Conservation (phyloP, 1,140 invertebrate genomes). For the Psilanteris sp. region DNA sequence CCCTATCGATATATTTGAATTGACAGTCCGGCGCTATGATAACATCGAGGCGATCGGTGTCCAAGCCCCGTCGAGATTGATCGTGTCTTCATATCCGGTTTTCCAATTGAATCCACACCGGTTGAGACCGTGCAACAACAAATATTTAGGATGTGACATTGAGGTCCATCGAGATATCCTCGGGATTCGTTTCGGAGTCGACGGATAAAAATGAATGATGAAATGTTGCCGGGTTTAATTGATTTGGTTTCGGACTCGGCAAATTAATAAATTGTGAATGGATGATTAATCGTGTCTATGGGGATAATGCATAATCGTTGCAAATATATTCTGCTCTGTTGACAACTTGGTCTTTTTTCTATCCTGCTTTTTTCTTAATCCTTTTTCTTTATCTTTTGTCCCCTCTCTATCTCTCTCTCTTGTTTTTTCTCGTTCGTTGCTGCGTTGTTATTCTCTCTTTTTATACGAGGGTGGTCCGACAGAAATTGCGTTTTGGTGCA, state of each 20-base stretch:
- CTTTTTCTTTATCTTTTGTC: too few species aligned
- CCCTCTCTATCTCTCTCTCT: too few species aligned
- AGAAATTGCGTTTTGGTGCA: conserved; percentile 3
- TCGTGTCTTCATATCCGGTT: conserved; percentile 36
- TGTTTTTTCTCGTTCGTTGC: too few species aligned
- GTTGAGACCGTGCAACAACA: conserved; percentile 26
- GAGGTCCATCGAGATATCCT: conserved; percentile 30
- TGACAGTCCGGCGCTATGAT: conserved; percentile 47
- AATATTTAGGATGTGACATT: conserved; percentile 50
- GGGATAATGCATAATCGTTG: conserved; percentile 38
- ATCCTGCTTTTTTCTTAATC: too few species aligned
- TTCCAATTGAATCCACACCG: conserved; percentile 15
- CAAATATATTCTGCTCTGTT: conserved; percentile 27
- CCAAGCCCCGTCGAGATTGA: conserved; percentile 25
- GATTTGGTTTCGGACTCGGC: conserved; percentile 22
- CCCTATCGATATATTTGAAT: too few species aligned
- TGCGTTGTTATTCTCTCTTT: too few species aligned
- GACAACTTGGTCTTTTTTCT: conserved; percentile 19
- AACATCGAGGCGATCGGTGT: conserved; percentile 17
- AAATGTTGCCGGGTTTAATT: conserved; percentile 41
- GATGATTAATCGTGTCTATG: conserved; percentile 48
- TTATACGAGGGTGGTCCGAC: conserved; percentile 26
- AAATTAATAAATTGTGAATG: conserved; percentile 31
- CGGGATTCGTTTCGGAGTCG: conserved; percentile 32
- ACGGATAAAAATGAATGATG: conserved; percentile 46